These are phyloP conservation scores for Halcyon leucocephala DNA, from an alignment of 2,797 vertebrate species.

Conservation along the genomic window DNA sequence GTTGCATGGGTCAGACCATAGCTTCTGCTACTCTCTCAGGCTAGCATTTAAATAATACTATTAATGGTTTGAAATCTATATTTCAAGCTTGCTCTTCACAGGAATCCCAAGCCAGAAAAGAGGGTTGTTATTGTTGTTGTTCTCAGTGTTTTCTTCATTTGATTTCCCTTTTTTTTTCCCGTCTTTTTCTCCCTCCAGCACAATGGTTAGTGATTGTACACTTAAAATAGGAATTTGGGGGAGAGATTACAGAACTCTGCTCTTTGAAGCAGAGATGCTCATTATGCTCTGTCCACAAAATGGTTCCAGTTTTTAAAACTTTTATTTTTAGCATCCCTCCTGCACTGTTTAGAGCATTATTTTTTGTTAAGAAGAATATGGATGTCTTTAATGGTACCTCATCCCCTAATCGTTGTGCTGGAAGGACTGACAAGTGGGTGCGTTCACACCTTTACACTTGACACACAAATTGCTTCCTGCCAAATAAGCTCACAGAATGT, in stretches of 20 bases:
- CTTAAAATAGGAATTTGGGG: not conserved
- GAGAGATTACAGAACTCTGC: fast-evolving
- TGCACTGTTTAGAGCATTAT: not conserved
- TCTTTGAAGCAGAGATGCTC: not conserved
- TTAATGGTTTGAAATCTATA: conserved; percentile 35
- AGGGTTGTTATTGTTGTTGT: not conserved
- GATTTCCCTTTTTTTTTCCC: not conserved
- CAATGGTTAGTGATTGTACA: not conserved
- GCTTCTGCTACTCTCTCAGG: not conserved
- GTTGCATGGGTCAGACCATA: conserved; percentile 1
- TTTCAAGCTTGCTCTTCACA: not conserved
- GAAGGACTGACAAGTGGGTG: not conserved
- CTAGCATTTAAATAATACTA: conserved; percentile 42
- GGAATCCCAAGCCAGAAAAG: not conserved
- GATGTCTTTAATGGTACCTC: not conserved
- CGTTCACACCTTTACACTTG: not conserved
- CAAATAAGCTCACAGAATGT: fast-evolving
- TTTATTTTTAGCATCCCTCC: not conserved
- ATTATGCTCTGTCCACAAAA: not conserved
- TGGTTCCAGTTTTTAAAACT: not conserved
- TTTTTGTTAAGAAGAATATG: not conserved
- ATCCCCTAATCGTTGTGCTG: not conserved
- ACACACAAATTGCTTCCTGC: not conserved
- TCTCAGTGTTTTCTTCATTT: not conserved
- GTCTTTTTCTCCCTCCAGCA: not conserved